Base-by-base conservation (phyloP, 2,888 invertebrate genomes). In the Chloroclystis v-ata region DNA sequence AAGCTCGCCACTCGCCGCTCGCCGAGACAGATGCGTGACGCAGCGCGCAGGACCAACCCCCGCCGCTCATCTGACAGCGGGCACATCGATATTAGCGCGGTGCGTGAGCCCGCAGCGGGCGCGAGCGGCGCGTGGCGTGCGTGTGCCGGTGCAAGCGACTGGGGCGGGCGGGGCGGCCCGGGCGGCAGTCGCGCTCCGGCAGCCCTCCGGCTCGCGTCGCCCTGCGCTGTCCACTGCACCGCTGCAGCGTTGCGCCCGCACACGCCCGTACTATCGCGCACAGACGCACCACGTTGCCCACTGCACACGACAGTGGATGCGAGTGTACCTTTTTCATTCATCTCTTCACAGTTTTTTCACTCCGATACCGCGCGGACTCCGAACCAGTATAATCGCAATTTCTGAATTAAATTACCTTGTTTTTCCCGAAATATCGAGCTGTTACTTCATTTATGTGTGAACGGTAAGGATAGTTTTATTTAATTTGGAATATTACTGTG, bases 1-100 rank as follows among this genome's bases (percentile, higher is more conserved):
- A 80, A 75, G 77, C 73, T n/a, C n/a, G n/a, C n/a, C n/a, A 72
- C 78, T 79, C 81, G 78, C 79, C 81, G 78, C 82, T 67, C 75
- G 28, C 4, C 35, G 77, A 81, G 83, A 82, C 72, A 78, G 82
- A 84, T 85, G 86, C 86, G 86, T 86, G 82, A 81, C 86, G 85
- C 86, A 85, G 78, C 82, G 86, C 85, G 86, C 86, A 85, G 84
- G 82, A 80, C 62, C 80, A 67, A 65, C 69, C 56, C 78, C 73
- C 75, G 57, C 63, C 57, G 65, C 69, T 69, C 66, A 65, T 71
- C 72, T 63, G 65, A 63, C 74, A 80, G 54, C 40, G 53, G 81
- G 78, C 77, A 82, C 82, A 83, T 85, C 84, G 82, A 86, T 85
- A 82, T 74, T 77, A 74, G 77, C 74, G 75, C 70, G 75, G 82